Conservation (phyloP, 2,113 vertebrate species). For the Smithornis capensis region DNA sequence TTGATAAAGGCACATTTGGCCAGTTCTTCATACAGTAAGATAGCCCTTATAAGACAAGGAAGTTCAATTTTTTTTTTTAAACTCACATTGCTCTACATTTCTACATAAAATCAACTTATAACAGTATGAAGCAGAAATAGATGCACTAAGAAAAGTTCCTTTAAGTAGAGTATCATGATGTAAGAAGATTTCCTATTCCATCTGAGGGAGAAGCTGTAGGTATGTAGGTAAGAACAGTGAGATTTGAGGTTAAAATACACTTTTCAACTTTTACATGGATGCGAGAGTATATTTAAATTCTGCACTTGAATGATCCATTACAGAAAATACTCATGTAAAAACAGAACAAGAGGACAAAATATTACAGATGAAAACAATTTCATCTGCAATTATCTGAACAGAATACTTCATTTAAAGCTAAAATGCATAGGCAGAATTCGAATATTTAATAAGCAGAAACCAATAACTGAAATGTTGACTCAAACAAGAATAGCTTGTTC, state of each 20-base stretch:
- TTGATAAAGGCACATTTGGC: not conserved
- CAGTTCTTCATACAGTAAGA: not conserved
- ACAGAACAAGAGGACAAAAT: not conserved
- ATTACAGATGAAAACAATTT: not conserved
- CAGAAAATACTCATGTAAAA: not conserved
- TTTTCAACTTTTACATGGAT: not conserved
- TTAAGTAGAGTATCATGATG: not conserved
- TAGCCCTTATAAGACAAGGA: not conserved
- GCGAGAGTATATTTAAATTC: not conserved
- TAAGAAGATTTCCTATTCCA: not conserved
- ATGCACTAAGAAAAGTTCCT: not conserved
- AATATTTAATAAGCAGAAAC: not conserved
- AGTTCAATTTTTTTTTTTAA: not conserved
- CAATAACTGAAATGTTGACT: not conserved
- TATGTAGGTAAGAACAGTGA: not conserved
- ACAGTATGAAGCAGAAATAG: not conserved
- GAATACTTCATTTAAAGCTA: not conserved
- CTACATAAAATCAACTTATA: not conserved
- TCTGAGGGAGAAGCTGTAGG: accelerated
- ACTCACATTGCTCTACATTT: not conserved
- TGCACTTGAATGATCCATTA: not conserved
- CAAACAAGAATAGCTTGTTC: no score
- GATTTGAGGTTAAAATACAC: not conserved
- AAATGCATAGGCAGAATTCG: not conserved
- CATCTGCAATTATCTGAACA: not conserved